These are phyloP conservation scores for Paralvinella palmiformis DNA, from an alignment of 1,140 invertebrate species.

Conservation along the genomic window DNA sequence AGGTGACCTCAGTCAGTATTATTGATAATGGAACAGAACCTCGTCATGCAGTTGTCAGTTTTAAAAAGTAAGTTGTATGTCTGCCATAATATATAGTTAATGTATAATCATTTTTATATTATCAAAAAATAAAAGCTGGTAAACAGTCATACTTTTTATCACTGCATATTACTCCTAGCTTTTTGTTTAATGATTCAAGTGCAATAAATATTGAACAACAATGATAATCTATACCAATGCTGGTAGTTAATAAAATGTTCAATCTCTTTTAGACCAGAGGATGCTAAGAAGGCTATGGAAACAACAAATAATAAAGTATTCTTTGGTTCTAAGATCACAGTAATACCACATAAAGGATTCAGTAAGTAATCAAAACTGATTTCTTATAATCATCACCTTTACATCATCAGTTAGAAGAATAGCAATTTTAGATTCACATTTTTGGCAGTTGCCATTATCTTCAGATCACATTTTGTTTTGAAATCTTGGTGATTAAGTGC, in stretches of 20 bases:
- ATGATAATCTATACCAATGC: background rate
- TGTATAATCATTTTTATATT: too few species aligned
- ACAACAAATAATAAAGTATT: slow-evolving; percentile 92
- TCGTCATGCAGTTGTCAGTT: slow-evolving; percentile 82
- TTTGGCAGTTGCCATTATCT: background rate
- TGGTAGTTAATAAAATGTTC: too few species aligned
- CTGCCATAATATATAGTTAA: slow-evolving; percentile 4
- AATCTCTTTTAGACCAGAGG: slow-evolving; percentile 61
- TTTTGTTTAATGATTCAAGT: too few species aligned
- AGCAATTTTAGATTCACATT: background rate
- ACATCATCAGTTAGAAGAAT: background rate
- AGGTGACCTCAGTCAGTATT: slow-evolving; percentile 90
- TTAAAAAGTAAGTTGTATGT: slow-evolving; percentile 67
- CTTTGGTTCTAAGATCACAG: slow-evolving; percentile 63
- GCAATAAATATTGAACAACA: too few species aligned
- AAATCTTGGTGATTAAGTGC: too few species aligned
- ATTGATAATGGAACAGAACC: slow-evolving; percentile 74
- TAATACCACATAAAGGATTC: slow-evolving; percentile 42
- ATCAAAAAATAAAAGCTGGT: too few species aligned
- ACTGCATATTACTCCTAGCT: too few species aligned
- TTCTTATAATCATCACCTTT: background rate
- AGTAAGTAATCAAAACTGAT: slow-evolving; percentile 25
- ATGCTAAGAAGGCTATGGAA: slow-evolving; percentile 90
- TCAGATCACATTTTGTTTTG: background rate
- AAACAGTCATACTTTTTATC: too few species aligned